Evolutionary conservation across 1,140 invertebrate genomes (phyloP).

Genomic region (Frieseomelitta varia): DNA sequence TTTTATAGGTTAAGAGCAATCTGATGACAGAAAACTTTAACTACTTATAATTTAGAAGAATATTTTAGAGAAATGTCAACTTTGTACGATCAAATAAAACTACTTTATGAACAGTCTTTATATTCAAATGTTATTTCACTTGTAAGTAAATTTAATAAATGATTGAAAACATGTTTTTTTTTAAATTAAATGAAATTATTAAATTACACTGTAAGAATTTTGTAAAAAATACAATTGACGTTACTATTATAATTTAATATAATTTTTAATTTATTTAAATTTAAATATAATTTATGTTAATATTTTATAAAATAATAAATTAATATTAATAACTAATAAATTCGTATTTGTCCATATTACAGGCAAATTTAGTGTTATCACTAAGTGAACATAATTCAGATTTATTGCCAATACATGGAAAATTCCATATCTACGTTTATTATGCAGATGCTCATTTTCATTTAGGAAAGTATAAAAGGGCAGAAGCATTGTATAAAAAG

Average conservation of each 20-base stretch:
- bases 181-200: neutral
- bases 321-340: conserved; percentile 4
- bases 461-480: conserved; percentile 85
- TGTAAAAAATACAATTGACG: neutral
- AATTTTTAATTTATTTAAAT: too few species aligned
- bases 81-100: conserved; percentile 83
- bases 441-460: conserved; percentile 88
- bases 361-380: conserved; percentile 86
- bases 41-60: neutral
- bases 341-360: conserved; percentile 78
- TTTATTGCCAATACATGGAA: conserved; percentile 82
- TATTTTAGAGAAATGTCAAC: conserved; percentile 75
- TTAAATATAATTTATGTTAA: conserved; percentile 22
- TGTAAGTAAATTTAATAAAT: conserved; percentile 77
- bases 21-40: neutral
- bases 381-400: conserved; percentile 86
- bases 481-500: conserved; percentile 87
- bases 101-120: conserved; percentile 83
- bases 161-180: conserved; percentile 6
- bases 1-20: conserved; percentile 31
- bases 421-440: conserved; percentile 86
- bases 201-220: conserved; percentile 6
- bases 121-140: conserved; percentile 84
- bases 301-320: conserved; percentile 75
- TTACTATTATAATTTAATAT: conserved; percentile 1